phyloP scores from a whole-genome alignment of 1,140 invertebrate genomes.

The Psix sp. region DNA sequence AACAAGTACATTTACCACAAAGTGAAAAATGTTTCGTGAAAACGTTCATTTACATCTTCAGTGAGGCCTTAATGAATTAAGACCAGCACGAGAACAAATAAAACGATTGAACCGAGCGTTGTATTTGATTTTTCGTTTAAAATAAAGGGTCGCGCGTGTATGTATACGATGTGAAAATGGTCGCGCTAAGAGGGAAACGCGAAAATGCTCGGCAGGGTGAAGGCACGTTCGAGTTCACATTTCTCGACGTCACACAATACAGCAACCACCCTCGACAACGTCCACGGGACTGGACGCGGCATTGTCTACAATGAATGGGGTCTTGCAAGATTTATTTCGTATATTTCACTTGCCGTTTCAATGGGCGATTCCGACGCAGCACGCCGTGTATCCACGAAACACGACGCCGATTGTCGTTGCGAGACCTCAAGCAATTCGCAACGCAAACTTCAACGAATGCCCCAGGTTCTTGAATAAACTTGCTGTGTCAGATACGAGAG shows the following conservation, averaged over 20 bases:
- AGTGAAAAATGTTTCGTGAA: slow-evolving; percentile 10
- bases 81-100: slow-evolving; percentile 44
- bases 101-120: slow-evolving; percentile 37
- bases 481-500: slow-evolving; percentile 22
- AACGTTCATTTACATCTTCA: slow-evolving; percentile 24
- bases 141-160: slow-evolving; percentile 49
- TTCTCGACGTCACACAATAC: slow-evolving; percentile 71
- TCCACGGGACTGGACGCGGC: slow-evolving; percentile 73
- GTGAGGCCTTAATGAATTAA: slow-evolving; percentile 43
- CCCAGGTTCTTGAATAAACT: slow-evolving; percentile 61
- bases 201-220: slow-evolving; percentile 55
- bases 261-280: slow-evolving; percentile 68
- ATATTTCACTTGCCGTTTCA: slow-evolving; percentile 78
- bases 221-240: slow-evolving; percentile 68
- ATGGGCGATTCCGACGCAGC: slow-evolving; percentile 71
- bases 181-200: slow-evolving; percentile 61
- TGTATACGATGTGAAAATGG: slow-evolving; percentile 39
- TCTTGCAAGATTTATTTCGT: slow-evolving; percentile 79
- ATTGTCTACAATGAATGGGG: slow-evolving; percentile 76
- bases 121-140: slow-evolving; percentile 55
- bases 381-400: slow-evolving; percentile 50
- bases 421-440: slow-evolving; percentile 58
- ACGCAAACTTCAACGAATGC: slow-evolving; percentile 64
- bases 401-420: slow-evolving; percentile 52
- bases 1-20: too few species aligned